phyloP scores from a whole-genome alignment of 2,113 vertebrate species.

The Xiphias gladius region DNA sequence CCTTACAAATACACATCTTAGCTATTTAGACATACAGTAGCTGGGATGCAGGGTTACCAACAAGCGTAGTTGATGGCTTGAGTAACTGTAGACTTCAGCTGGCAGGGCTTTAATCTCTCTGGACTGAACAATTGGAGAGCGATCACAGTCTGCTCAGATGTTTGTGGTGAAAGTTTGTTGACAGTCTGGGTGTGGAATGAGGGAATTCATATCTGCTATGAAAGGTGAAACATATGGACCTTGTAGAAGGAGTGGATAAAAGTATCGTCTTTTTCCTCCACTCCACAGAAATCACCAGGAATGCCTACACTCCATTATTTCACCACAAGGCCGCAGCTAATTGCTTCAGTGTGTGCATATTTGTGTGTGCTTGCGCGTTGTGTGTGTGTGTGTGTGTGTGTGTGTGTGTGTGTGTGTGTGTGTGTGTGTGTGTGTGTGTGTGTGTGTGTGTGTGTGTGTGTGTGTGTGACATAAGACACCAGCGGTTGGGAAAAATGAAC shows the following conservation, averaged over 20 bases:
- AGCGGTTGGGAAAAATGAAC: conserved; percentile 67
- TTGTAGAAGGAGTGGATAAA: conserved; percentile 64
- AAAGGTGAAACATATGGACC: conserved; percentile 70
- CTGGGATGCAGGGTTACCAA: background rate
- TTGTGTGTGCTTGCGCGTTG: conserved; percentile 44
- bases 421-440: conserved; percentile 2
- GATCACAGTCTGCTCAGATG: conserved; percentile 40
- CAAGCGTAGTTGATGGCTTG: background rate
- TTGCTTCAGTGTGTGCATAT: conserved; percentile 77
- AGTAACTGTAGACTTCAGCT: conserved; percentile 18
- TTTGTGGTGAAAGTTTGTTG: conserved; percentile 64
- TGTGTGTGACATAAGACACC: conserved; percentile 53
- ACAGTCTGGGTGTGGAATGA: conserved; percentile 62
- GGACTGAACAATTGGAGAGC: conserved; percentile 11
- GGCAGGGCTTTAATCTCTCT: conserved; percentile 10
- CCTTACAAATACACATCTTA: background rate
- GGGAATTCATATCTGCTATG: conserved; percentile 43
- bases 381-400: conserved; percentile 15
- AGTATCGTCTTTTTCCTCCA: conserved; percentile 71
- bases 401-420: conserved; percentile 25
- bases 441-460: conserved; percentile 30
- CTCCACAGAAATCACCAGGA: conserved; percentile 70
- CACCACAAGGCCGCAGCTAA: conserved; percentile 79
- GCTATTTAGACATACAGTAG: background rate
- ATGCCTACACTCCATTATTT: conserved; percentile 73